phyloP scores from a whole-genome alignment of 2,888 invertebrate species.

The Portevinia maculata region DNA sequence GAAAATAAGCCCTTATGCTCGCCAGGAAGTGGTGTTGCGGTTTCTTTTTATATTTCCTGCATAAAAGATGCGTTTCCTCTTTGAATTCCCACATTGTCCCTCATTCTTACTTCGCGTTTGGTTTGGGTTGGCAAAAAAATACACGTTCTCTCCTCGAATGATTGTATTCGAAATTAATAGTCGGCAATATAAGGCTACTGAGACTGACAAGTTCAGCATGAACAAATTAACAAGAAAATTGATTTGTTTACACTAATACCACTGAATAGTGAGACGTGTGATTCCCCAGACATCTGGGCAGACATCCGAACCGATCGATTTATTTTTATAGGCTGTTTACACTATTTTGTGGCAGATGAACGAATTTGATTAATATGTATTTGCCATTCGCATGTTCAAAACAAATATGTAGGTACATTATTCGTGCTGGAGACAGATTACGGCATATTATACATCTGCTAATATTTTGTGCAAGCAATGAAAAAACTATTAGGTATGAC shows the following conservation, averaged over 20 bases:
- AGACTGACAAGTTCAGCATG: constrained; percentile 5
- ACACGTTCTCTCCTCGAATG: constrained; percentile 4
- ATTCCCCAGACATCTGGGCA: constrained; percentile 64
- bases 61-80: constrained; percentile 52
- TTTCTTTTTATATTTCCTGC: constrained; percentile 54
- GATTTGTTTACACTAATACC: constrained; percentile 49
- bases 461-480: constrained; percentile 48
- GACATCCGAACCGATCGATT: constrained; percentile 31
- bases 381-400: constrained; percentile 25
- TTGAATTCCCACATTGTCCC: constrained; percentile 10
- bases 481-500: constrained; percentile 28
- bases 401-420: constrained; percentile 27
- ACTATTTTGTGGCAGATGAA: constrained; percentile 9
- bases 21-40: constrained; percentile 72
- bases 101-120: too few relatives aligned
- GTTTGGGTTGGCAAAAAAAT: too few relatives aligned
- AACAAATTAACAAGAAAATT: constrained; percentile 24
- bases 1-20: constrained; percentile 64
- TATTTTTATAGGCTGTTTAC: constrained; percentile 57
- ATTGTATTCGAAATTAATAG: constrained; percentile 46
- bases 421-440: too few relatives aligned
- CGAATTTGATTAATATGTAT: neutral
- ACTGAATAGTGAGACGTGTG: constrained; percentile 23
- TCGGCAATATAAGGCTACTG: constrained; percentile 60
- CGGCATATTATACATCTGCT: constrained; percentile 28